Conservation (phyloP, 2,797 vertebrate species). For the Emys orbicularis region DNA sequence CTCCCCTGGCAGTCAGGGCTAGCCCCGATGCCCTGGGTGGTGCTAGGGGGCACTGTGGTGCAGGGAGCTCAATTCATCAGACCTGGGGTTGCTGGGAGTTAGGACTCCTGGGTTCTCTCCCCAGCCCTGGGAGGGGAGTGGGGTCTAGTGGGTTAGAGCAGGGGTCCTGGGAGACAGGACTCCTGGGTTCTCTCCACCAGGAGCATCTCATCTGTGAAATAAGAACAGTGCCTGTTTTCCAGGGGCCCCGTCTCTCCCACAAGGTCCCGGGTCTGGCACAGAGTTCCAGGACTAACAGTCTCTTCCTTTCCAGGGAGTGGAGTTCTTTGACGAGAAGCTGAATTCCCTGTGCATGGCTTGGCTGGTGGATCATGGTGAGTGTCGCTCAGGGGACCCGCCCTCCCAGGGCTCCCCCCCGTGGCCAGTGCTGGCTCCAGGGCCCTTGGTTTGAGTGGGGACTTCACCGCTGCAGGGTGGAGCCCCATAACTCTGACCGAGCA, state of each 20-base stretch:
- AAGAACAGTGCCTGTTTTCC: too few species aligned
- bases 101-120: too few species aligned
- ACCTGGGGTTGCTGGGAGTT: too few species aligned
- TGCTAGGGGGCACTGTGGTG: background rate
- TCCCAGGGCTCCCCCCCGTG: background rate
- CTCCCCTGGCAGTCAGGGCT: background rate
- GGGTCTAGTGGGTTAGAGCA: too few species aligned
- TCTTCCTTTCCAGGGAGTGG: conserved; percentile 75
- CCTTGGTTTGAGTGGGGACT: background rate
- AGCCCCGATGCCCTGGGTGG: too few species aligned
- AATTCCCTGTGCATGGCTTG: conserved; percentile 86
- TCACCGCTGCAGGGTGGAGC: background rate
- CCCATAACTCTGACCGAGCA: background rate
- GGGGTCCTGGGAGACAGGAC: too few species aligned
- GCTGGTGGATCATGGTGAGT: conserved; percentile 84
- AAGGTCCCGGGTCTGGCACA: background rate
- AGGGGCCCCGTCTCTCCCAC: too few species aligned
- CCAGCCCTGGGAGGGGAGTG: too few species aligned
- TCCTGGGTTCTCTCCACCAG: too few species aligned
- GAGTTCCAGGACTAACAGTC: background rate
- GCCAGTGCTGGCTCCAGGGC: background rate
- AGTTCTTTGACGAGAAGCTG: conserved; percentile 85
- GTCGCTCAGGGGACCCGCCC: background rate
- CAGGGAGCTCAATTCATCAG: background rate
- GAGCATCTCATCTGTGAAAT: too few species aligned